Evolutionary conservation across 2,797 vertebrate genomes (phyloP).

Genomic region (Helicolenus hilgendorfi): DNA sequence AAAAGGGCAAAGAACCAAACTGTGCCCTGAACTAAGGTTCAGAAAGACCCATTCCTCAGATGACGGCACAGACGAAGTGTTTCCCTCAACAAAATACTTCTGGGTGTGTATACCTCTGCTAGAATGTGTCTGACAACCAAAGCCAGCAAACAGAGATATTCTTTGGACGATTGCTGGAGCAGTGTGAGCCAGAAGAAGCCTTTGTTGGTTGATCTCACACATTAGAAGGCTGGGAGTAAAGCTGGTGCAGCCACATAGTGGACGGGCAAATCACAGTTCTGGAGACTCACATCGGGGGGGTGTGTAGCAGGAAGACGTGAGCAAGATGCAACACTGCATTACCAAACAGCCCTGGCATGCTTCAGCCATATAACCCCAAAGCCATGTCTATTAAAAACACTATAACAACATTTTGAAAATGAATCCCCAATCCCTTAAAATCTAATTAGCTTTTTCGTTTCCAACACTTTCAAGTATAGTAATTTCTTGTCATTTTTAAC

Average conservation of each 20-base stretch:
- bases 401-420: background rate
- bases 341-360: background rate
- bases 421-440: background rate
- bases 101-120: background rate
- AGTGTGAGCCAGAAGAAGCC: background rate
- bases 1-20: background rate
- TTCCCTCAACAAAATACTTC: background rate
- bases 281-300: background rate
- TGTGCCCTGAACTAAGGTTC: background rate
- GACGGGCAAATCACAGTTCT: background rate
- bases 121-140: background rate
- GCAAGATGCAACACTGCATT: background rate
- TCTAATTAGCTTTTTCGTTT: background rate
- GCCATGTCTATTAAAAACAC: background rate
- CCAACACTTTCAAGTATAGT: background rate
- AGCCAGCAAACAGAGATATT: background rate
- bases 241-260: background rate
- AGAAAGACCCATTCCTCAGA: background rate
- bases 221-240: background rate
- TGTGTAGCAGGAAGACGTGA: background rate
- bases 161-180: background rate
- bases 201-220: constrained; percentile 28
- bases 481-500: background rate
- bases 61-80: background rate
- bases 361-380: background rate